Base-by-base conservation (phyloP, 2,888 invertebrate species). In the Tenthredo mesomela region DNA sequence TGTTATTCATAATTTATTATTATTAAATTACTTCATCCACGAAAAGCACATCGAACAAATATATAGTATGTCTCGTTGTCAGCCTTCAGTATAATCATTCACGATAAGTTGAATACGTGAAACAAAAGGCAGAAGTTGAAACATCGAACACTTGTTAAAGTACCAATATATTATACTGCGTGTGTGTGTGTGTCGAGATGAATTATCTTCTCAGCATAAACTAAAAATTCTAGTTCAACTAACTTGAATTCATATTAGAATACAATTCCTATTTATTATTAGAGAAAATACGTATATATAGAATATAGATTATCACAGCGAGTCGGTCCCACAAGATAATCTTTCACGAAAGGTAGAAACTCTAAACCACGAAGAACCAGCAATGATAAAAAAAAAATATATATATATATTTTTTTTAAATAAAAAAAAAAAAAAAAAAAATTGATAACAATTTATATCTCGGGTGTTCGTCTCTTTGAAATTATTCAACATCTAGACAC, bases 31-130 rank as follows among this genome's bases (percentile, higher is more conserved):
- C 50, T 15, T 77, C 50, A 77, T 29, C 25, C 21, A 43, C 43
- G 43, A 71, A 5, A 43, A 40, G 43, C 43, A 71, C 3, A 71
- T 37, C 71, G 18, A 71, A n/a, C 43, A 40, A 40, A 73, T 43
- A 77, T 18, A 77, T n/a, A n/a, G 54, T 18, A 77, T 33, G 77
- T 77, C 50, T 54, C 50, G 50, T 77, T 77, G 77, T 54, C 77
- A 54, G 25, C 33, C 29, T 77, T 54, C 18, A 33, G 15, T 77
- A 47, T 77, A 47, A 77, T 50, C 47, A 77, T 15, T 33, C 25
- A 29, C 25, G 50, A 77, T 10, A 77, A 71, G 33, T 29, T 15
- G 33, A 40, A 40, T 37, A 9, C 18, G 67, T 71, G 10, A 71
- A 40, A 40, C 10, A 40, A 40, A 21, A 7, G 40, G 15, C 15